These are phyloP conservation scores for Mus musculus DNA, from an alignment of 2,113 vertebrate species.

Conservation along the genomic window GRCm39 chr7:92094001-92094500, in stretches of 20 bases:
- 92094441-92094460: conserved; percentile 93
- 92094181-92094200: conserved; percentile 87
- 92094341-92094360: conserved; percentile 74
- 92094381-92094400: conserved; percentile 85
- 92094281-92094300: conserved; percentile 82
- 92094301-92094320: conserved; percentile 82
- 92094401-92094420: conserved; percentile 85
- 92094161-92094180: conserved; percentile 88
- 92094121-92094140: conserved; percentile 81
- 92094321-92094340: conserved; percentile 81
- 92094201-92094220: conserved; percentile 86
- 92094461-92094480: conserved; percentile 92
- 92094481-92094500: conserved; percentile 93
- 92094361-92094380: conserved; percentile 81
- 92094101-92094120: conserved; percentile 76
- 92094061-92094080: conserved; percentile 84
- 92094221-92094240: conserved; percentile 87
- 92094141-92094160: conserved; percentile 86
- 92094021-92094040: conserved; percentile 81
- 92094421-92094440: conserved; percentile 87
- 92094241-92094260: conserved; percentile 91
- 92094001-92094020: conserved; percentile 87
- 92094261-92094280: conserved; percentile 85
- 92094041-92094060: conserved; percentile 83
- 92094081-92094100: conserved; percentile 73